Conservation (phyloP, 23 tunicate genomes). For the Diplosoma virens region DNA sequence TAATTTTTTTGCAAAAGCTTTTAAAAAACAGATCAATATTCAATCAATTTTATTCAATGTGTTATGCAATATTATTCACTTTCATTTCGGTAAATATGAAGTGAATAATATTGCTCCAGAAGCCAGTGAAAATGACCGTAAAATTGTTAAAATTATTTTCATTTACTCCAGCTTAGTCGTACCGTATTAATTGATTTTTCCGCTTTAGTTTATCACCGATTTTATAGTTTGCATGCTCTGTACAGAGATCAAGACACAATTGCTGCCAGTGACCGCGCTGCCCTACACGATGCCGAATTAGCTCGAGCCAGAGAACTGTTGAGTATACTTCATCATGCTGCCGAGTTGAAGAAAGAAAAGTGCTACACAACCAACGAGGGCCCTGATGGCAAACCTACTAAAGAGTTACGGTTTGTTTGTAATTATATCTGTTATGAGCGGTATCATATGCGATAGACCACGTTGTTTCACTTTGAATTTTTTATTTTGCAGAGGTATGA, state of each 20-base stretch:
- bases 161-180: no score
- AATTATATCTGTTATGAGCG: background rate
- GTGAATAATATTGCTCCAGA: no score
- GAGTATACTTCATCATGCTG: conserved; percentile 55
- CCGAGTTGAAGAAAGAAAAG: conserved; percentile 89
- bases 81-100: no score
- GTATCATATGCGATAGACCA: background rate
- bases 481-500: conserved; percentile 65
- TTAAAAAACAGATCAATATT: no score
- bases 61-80: no score
- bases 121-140: no score
- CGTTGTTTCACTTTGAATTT: background rate
- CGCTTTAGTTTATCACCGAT: background rate
- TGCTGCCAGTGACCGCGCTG: conserved; percentile 33
- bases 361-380: conserved; percentile 66
- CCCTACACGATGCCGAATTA: conserved; percentile 28
- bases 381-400: conserved; percentile 71
- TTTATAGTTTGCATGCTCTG: background rate
- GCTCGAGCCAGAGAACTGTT: conserved; percentile 64
- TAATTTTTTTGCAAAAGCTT: no score
- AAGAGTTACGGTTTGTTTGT: conserved; percentile 66
- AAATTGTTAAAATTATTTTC: no score
- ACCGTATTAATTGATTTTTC: no score
- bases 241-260: conserved; percentile 57
- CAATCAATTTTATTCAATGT: no score